Percentiles rank a stretch among this genome's conserved stretches.
Evolutionary conservation across 2,888 invertebrate genomes (phyloP).

Genomic region (Acrocyrtus sp.): DNA sequence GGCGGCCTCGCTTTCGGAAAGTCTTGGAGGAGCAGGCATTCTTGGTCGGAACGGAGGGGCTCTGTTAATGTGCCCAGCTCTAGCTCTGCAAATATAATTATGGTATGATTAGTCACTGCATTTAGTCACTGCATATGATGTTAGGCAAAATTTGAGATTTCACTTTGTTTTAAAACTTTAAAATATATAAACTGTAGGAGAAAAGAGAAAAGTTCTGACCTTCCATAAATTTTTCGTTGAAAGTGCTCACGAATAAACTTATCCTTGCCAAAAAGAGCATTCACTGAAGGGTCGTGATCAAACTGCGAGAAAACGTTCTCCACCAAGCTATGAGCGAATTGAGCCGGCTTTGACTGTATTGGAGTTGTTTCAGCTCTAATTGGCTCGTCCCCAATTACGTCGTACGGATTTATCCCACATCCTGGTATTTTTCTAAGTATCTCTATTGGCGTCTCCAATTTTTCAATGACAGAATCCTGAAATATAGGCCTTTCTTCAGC

Average conservation of each 20-base stretch:
- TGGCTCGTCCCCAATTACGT: background rate
- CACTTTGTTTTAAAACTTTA: background rate
- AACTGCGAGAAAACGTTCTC: slow-evolving; percentile 6
- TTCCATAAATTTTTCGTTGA: background rate
- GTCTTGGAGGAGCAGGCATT: no score
- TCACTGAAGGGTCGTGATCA: background rate
- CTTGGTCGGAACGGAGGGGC: no score
- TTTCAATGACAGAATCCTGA: background rate
- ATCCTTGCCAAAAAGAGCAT: background rate
- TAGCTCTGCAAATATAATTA: no score
- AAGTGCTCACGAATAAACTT: no score
- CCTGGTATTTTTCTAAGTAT: slow-evolving; percentile 13
- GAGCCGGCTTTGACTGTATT: background rate
- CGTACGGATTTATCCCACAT: slow-evolving; percentile 20
- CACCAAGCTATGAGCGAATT: background rate
- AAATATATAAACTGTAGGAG: background rate
- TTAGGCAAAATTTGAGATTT: background rate
- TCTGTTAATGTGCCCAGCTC: no score
- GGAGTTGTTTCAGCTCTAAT: background rate
- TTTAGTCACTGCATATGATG: background rate
- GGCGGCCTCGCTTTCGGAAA: no score
- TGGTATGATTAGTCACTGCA: no score
- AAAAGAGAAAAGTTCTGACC: background rate
- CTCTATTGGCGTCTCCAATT: background rate
- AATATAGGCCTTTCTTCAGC: background rate